Evolutionary conservation across 1,140 invertebrate species (phyloP).

Genomic region (Eubasilissa regina): DNA sequence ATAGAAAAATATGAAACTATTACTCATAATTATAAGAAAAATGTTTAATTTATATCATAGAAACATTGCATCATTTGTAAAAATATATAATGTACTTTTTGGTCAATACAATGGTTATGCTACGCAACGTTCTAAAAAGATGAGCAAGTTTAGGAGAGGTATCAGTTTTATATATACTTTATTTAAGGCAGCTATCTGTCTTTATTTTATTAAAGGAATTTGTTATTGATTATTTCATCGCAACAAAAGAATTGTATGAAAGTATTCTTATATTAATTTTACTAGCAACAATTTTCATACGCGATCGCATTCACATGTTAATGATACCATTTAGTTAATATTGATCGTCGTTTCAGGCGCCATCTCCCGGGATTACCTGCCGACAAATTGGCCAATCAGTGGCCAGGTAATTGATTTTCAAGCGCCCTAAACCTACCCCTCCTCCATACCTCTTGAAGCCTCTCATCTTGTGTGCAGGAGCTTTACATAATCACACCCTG

Average conservation of each 20-base stretch:
- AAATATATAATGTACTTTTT: too few species aligned
- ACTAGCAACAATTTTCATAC: not conserved
- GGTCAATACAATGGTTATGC: too few species aligned
- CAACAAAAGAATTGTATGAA: not conserved
- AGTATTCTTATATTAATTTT: not conserved
- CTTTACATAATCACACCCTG: slow-evolving; percentile 57
- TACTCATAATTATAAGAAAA: too few species aligned
- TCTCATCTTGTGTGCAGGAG: slow-evolving; percentile 48
- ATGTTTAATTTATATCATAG: too few species aligned
- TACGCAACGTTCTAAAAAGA: too few species aligned
- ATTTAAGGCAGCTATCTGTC: too few species aligned
- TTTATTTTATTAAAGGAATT: too few species aligned
- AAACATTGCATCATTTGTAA: too few species aligned
- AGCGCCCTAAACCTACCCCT: slow-evolving; percentile 58
- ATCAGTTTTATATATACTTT: too few species aligned
- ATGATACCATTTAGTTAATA: slow-evolving; percentile 67
- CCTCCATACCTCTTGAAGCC: not conserved
- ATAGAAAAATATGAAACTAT: too few species aligned
- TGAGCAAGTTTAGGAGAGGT: too few species aligned
- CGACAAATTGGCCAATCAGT: slow-evolving; percentile 69
- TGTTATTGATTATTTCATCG: not conserved
- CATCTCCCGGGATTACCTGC: slow-evolving; percentile 63
- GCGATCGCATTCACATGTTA: slow-evolving; percentile 55
- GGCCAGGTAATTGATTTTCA: slow-evolving; percentile 69
- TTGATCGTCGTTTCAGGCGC: slow-evolving; percentile 61